These are phyloP conservation scores for Apodemia mormo DNA, from an alignment of 2,888 invertebrate genomes.

Conservation along the genomic window DNA sequence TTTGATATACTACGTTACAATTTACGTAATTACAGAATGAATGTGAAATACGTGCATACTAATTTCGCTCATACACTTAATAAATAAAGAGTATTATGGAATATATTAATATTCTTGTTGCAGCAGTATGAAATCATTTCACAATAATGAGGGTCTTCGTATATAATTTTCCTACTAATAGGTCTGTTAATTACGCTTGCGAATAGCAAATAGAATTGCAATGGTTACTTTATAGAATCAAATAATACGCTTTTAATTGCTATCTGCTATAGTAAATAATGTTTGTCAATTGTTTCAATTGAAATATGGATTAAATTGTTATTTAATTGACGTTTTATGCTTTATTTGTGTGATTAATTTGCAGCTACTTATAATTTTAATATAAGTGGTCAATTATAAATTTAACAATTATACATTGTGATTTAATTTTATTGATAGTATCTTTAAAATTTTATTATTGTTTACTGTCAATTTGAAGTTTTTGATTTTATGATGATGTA, in stretches of 20 bases:
- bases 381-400: no score
- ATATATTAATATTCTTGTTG: conserved; percentile 9
- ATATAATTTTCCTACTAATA: conserved; percentile 40
- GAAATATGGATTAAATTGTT: conserved; percentile 9
- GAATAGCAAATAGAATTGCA: conserved; percentile 31
- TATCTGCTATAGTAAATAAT: conserved; percentile 9
- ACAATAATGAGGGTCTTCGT: conserved; percentile 35
- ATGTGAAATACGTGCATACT: conserved; percentile 1
- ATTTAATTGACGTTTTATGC: not conserved
- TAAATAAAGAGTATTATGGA: conserved; percentile 5
- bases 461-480: no score
- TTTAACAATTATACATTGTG: no score
- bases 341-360: no score
- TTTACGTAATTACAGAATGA: conserved; percentile 4
- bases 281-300: conserved; percentile 12
- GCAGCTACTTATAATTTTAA: no score
- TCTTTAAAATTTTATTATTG: no score
- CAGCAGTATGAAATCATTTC: conserved; percentile 3
- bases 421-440: no score
- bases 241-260: conserved; percentile 25
- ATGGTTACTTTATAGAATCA: conserved; percentile 30
- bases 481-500: no score
- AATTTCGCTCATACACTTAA: conserved; percentile 7
- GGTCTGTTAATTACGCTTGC: conserved; percentile 36
- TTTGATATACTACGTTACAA: not conserved